A percentile compares a stretch with the other conserved stretches of the same genome.
phyloP scores from a whole-genome alignment of 2,888 invertebrate species.

The Busseola fusca region DNA sequence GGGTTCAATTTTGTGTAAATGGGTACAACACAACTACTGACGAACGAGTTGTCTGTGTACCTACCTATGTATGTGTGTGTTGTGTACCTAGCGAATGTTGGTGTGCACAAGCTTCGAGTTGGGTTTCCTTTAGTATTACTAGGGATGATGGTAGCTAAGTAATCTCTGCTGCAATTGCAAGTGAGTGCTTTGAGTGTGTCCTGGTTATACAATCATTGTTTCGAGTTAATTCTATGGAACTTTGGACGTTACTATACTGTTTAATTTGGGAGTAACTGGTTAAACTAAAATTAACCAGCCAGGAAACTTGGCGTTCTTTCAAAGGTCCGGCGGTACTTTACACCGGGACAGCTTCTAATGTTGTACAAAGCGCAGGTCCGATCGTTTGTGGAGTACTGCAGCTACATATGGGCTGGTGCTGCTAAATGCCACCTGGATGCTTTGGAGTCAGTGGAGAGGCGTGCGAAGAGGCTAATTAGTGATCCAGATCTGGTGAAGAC shows the following conservation, averaged over 20 bases:
- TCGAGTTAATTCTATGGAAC: not conserved
- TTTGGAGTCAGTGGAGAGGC: too few species aligned
- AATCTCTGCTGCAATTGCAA: conserved; percentile 6
- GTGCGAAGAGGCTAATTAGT: too few species aligned
- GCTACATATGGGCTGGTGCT: too few species aligned
- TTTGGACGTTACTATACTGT: not conserved
- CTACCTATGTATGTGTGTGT: not conserved
- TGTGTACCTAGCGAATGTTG: not conserved
- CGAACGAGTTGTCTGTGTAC: conserved; percentile 10
- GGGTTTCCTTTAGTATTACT: conserved; percentile 5
- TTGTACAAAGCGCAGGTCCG: too few species aligned
- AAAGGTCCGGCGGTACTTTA: too few species aligned
- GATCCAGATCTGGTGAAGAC: too few species aligned
- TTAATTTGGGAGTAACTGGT: not conserved
- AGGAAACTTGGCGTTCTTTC: too few species aligned
- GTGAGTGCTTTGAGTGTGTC: conserved; percentile 1
- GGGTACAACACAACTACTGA: conserved; percentile 8
- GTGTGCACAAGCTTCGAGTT: not conserved
- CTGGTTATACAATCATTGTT: not conserved
- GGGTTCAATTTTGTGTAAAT: conserved; percentile 41
- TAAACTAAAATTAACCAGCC: not conserved
- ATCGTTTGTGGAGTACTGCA: too few species aligned
- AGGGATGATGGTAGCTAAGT: conserved; percentile 4
- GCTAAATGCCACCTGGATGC: too few species aligned
- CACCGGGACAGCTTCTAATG: too few species aligned